phyloP scores from a whole-genome alignment of 1,140 invertebrate genomes.

The Panulirus ornatus region DNA sequence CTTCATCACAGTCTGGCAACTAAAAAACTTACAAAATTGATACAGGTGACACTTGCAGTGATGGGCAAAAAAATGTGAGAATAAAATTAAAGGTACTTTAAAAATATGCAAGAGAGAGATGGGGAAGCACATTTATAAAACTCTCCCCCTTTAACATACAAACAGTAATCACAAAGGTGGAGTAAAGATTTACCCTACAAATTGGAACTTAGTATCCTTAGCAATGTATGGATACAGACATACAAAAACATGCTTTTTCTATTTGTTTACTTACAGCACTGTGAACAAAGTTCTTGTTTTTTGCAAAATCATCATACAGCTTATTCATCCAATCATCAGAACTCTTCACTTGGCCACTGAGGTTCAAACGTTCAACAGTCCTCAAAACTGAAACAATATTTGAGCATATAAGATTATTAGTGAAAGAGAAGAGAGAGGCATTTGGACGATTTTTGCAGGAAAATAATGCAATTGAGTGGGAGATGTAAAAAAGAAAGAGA shows the following conservation, averaged over 20 bases:
- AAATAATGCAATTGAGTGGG: no score
- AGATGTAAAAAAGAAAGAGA: no score
- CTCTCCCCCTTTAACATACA: background rate
- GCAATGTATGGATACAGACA: background rate
- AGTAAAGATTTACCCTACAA: background rate
- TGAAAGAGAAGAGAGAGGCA: background rate
- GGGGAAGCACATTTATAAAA: background rate
- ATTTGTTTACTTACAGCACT: constrained; percentile 77
- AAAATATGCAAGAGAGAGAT: background rate
- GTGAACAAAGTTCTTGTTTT: constrained; percentile 83
- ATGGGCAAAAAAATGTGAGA: no score
- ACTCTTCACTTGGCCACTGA: constrained; percentile 82
- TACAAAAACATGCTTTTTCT: background rate
- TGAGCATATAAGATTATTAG: constrained; percentile 39
- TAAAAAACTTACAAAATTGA: no score
- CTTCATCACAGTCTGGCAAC: no score
- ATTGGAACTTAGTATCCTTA: background rate
- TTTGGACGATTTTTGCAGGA: no score
- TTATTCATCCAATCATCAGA: constrained; percentile 86
- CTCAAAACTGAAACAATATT: constrained; percentile 82
- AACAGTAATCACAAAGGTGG: background rate
- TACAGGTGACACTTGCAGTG: no score
- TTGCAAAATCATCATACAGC: constrained; percentile 84
- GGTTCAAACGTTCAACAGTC: constrained; percentile 85
- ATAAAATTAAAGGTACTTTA: background rate